A percentile compares a stretch with the other conserved stretches of the same genome.
phyloP scores from a whole-genome alignment of 2,888 invertebrate genomes.

The Pammene aurita region DNA sequence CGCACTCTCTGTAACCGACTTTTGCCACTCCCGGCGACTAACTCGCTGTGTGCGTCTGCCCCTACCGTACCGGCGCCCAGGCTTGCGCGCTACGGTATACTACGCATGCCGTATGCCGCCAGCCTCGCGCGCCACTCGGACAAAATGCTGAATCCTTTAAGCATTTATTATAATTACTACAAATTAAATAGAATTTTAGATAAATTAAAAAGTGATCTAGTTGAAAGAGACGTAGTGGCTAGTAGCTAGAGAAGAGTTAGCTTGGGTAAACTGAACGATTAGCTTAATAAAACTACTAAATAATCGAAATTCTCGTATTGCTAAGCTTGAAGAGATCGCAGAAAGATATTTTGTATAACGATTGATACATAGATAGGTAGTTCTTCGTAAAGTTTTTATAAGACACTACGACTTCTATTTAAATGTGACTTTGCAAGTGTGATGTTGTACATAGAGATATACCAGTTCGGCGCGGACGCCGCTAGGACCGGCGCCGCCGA shows the following conservation, averaged over 20 bases:
- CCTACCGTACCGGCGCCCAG: neutral
- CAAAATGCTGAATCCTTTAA: conserved; percentile 66
- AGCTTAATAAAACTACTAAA: conserved; percentile 50
- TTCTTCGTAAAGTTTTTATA: conserved; percentile 78
- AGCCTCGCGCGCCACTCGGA: conserved; percentile 45
- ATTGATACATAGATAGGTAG: conserved; percentile 73
- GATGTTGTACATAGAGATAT: conserved; percentile 75
- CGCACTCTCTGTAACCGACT: conserved; percentile 31
- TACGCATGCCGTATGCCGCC: too few relatives aligned
- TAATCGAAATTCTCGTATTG: conserved; percentile 64
- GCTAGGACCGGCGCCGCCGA: conserved; percentile 34
- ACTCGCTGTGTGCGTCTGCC: conserved; percentile 12
- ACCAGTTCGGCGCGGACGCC: conserved; percentile 57
- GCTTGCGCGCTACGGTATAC: too few relatives aligned
- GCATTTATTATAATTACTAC: conserved; percentile 70
- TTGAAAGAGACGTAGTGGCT: conserved; percentile 65
- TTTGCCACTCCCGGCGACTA: conserved; percentile 23
- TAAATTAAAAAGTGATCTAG: conserved; percentile 67
- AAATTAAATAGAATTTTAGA: conserved; percentile 60
- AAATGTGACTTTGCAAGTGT: conserved; percentile 80
- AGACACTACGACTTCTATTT: conserved; percentile 66
- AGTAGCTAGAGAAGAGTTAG: conserved; percentile 69
- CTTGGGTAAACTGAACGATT: conserved; percentile 56
- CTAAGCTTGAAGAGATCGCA: conserved; percentile 72
- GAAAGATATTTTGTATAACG: conserved; percentile 81